Evolutionary conservation across 2,888 invertebrate species (phyloP).

Genomic region (Parapristionchus giblindavisi): DNA sequence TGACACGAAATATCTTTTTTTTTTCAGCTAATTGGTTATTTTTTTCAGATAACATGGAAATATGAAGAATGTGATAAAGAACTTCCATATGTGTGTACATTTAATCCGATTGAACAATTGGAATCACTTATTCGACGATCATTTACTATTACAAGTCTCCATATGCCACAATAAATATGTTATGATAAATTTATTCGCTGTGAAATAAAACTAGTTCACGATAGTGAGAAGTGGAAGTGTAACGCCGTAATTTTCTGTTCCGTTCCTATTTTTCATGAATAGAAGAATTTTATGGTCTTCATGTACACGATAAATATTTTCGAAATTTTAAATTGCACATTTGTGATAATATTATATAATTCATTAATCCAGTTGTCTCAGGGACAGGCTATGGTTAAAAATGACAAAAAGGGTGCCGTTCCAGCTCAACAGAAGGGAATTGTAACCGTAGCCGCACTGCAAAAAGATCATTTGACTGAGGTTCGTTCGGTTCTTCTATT

Average conservation of each 20-base stretch:
- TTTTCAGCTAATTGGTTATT: not conserved
- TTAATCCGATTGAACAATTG: constrained; percentile 9
- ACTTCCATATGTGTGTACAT: constrained; percentile 13
- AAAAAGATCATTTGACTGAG: constrained; percentile 41
- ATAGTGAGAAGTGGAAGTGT: not conserved
- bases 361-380: not conserved
- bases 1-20: not conserved
- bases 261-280: not conserved
- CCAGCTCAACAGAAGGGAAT: constrained; percentile 16
- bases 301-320: not conserved
- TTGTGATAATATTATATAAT: not conserved
- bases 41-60: constrained; percentile 11
- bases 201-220: not conserved
- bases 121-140: constrained; percentile 27
- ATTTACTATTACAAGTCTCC: constrained; percentile 19
- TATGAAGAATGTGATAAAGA: constrained; percentile 16
- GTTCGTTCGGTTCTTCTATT: constrained; percentile 26
- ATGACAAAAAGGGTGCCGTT: constrained; percentile 15
- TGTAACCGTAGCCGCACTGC: constrained; percentile 39
- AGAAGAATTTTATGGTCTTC: too few species aligned
- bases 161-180: constrained; percentile 8
- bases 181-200: not conserved
- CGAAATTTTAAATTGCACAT: not conserved
- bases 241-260: not conserved
- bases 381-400: constrained; percentile 35